These are phyloP conservation scores for Caenorhabditis sp. DNA, from an alignment of 2,888 invertebrate genomes.

Conservation along the genomic window DNA sequence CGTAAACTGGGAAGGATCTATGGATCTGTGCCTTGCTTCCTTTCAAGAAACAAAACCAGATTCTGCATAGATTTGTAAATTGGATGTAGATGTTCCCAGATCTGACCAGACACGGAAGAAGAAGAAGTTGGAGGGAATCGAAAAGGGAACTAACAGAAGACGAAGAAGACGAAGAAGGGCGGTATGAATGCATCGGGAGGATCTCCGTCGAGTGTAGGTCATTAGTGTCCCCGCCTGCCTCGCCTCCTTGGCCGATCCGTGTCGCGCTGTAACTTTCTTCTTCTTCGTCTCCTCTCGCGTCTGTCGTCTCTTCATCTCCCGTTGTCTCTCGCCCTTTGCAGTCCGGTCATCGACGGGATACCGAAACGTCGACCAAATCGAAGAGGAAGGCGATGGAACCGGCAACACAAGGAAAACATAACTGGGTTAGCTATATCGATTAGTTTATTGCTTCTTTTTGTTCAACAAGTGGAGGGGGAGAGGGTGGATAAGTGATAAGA, in stretches of 20 bases:
- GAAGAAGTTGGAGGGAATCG: neutral
- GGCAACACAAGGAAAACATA: neutral
- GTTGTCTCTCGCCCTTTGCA: conserved; percentile 46
- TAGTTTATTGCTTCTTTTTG: conserved; percentile 13
- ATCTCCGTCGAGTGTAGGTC: conserved; percentile 25
- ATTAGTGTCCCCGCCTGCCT: conserved; percentile 34
- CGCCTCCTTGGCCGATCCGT: conserved; percentile 30
- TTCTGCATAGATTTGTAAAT: too few relatives aligned
- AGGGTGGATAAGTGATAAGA: too few relatives aligned
- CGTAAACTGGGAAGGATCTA: too few relatives aligned
- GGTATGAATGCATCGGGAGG: conserved; percentile 7
- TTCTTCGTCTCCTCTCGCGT: conserved; percentile 17
- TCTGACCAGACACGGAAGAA: too few relatives aligned
- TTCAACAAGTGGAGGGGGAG: conserved; percentile 12
- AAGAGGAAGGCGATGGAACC: neutral
- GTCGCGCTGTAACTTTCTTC: conserved; percentile 64
- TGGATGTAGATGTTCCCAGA: too few relatives aligned
- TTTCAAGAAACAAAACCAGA: too few relatives aligned
- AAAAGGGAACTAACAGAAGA: neutral
- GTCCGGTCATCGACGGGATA: conserved; percentile 30
- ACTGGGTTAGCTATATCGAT: conserved; percentile 18
- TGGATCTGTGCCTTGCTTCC: too few relatives aligned
- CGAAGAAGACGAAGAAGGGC: neutral
- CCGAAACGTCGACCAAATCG: neutral
- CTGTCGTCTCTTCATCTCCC: conserved; percentile 14